Evolutionary conservation across 2,113 vertebrate species (phyloP), one percentile per base, ranked within the genome.

Genomic region (Perca flavescens): DNA sequence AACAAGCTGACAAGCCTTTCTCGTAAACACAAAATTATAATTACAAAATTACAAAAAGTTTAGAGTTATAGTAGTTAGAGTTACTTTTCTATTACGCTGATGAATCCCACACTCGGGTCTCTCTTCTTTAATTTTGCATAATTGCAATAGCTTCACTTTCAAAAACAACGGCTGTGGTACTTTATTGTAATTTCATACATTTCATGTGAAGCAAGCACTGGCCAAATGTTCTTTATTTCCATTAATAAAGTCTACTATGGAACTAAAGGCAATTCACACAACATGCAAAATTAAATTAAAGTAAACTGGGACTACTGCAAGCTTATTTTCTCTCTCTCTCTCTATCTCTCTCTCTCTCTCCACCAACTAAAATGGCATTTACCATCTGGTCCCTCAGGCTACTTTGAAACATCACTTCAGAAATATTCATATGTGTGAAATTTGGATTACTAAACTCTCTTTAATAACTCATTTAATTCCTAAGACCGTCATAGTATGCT

Each of bases 391-490:
- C 86, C 89, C 82, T 79, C 64, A n/a, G 85, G 89, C 82, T 28
- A 80, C 83, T 85, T 79, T 57, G 72, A 88, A 74, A 86, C 84
- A 68, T 83, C 79, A 66, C 79, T 91, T 84, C 74, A 82, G 69
- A 90, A 89, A 83, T 66, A 72, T 82, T 93, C 61, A 31, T 53
- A 67, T 82, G 87, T 88, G 89, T 93, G 86, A 90, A 89, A 91
- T 93, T 73, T 82, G 75, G 77, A 92, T 86, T 80, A 86, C 65
- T 87, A 82, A 87, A 88, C 83, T 79, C 56, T 52, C 80, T 77
- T 82, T 90, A 92, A 92, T 93, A 86, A 83, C 72, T 89, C 70
- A 21, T 78, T 91, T 86, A 76, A 79, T 79, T 83, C 86, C 73
- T 49, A 40, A 77, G 31, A 80, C 82, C 66, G 54, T 75, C 83